Evolutionary conservation across 2,113 vertebrate species (phyloP).

Genomic region (Gopherus flavomarginatus): DNA sequence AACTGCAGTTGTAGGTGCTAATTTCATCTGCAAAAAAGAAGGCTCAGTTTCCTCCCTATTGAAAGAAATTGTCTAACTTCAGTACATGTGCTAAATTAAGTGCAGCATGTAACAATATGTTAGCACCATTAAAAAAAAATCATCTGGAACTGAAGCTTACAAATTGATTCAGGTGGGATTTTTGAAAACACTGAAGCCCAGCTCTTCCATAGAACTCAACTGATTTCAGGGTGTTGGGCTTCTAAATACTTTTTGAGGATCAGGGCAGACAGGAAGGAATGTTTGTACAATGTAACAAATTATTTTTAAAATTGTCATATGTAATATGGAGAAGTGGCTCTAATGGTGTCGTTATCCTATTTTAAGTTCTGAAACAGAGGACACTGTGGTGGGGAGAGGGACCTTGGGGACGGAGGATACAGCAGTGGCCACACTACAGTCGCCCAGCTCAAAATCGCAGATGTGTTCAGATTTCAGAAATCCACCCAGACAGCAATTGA

Average conservation of each 20-base stretch:
- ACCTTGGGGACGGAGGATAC: background rate
- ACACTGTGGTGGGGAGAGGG: background rate
- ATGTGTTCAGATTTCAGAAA: background rate
- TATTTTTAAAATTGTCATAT: background rate
- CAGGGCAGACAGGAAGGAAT: too few relatives aligned
- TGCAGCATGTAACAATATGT: background rate
- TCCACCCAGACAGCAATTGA: too few relatives aligned
- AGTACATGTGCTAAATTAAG: background rate
- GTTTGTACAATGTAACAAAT: background rate
- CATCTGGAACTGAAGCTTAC: background rate
- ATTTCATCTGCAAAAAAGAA: background rate
- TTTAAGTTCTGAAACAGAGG: background rate
- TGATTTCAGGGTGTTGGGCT: too few relatives aligned
- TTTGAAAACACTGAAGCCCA: background rate
- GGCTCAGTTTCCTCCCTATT: background rate
- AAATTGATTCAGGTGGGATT: background rate
- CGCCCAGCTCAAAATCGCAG: background rate
- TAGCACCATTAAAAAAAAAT: background rate
- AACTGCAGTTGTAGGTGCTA: background rate
- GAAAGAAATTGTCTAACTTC: background rate
- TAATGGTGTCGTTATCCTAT: background rate
- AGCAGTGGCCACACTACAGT: background rate
- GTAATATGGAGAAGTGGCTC: background rate
- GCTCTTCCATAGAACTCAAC: background rate
- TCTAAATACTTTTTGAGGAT: too few relatives aligned